Evolutionary conservation across 2,888 invertebrate species (phyloP).

Genomic region (Notocelia uddmanniana): DNA sequence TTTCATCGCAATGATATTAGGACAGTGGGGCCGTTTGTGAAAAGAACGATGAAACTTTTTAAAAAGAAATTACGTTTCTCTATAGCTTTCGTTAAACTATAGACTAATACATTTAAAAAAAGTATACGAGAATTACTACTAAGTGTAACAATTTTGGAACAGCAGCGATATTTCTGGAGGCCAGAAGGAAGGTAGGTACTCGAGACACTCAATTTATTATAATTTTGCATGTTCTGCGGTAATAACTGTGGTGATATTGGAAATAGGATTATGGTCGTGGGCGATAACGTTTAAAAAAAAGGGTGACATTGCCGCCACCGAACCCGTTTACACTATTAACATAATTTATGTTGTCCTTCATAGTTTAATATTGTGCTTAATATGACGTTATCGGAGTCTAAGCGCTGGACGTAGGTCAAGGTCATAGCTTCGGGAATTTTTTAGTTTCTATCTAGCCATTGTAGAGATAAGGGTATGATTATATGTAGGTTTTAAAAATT

Average conservation of each 20-base stretch:
- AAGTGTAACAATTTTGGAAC: conserved; percentile 56
- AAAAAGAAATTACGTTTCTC: conserved; percentile 82
- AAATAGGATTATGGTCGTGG: conserved; percentile 5
- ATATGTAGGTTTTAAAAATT: no score
- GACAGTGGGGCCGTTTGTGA: conserved; percentile 79
- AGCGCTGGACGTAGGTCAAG: neutral
- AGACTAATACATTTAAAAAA: conserved; percentile 47
- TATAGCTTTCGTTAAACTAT: conserved; percentile 65
- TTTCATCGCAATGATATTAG: conserved; percentile 34
- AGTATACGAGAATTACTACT: conserved; percentile 37
- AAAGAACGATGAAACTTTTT: conserved; percentile 82
- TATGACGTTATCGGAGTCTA: neutral
- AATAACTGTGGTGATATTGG: conserved; percentile 16
- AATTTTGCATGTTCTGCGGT: conserved; percentile 10
- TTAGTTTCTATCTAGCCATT: neutral
- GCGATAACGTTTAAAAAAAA: conserved; percentile 16
- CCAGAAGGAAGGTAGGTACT: conserved; percentile 10
- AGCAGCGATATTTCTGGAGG: conserved; percentile 54
- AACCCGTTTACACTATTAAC: neutral
- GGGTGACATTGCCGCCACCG: neutral
- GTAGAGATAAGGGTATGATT: no score
- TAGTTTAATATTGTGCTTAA: neutral
- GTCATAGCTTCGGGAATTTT: neutral
- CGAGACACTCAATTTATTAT: neutral
- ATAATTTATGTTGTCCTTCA: conserved; percentile 6